A percentile compares a stretch with the other conserved stretches of the same genome.
These are phyloP conservation scores for Archips crataeganus DNA, from an alignment of 2,888 invertebrate genomes.

Conservation along the genomic window DNA sequence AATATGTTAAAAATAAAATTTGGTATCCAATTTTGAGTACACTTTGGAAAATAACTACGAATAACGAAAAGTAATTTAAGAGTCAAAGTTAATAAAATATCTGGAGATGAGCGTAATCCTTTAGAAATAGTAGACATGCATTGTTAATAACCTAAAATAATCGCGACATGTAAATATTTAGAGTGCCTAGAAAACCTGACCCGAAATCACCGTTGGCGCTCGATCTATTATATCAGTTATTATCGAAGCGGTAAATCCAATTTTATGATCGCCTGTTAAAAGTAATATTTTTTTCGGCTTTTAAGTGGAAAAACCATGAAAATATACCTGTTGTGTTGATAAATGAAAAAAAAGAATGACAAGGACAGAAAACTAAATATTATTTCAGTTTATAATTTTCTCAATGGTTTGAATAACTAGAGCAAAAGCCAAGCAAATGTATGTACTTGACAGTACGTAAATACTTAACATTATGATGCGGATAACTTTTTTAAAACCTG, in stretches of 20 bases:
- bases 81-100: background rate
- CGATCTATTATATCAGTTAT: constrained; percentile 18
- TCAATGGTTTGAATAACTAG: too few relatives aligned
- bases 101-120: background rate
- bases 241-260: constrained; percentile 9
- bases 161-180: too few relatives aligned
- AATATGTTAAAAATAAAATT: background rate
- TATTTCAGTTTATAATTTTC: too few relatives aligned
- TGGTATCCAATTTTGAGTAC: background rate
- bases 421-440: too few relatives aligned
- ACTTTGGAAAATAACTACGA: background rate
- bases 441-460: too few relatives aligned
- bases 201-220: constrained; percentile 6
- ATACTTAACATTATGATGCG: too few relatives aligned
- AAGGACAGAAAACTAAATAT: too few relatives aligned
- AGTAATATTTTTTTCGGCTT: background rate
- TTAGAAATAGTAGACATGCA: too few relatives aligned
- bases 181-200: constrained; percentile 3
- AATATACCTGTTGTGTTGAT: background rate
- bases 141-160: too few relatives aligned
- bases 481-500: too few relatives aligned
- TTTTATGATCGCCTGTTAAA: background rate
- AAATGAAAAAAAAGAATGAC: too few relatives aligned
- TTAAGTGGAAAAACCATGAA: constrained; percentile 10
- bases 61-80: background rate